Evolutionary conservation across 2,797 vertebrate species (phyloP), one percentile per base, ranked within the genome.

Genomic region (Hirundo rustica): DNA sequence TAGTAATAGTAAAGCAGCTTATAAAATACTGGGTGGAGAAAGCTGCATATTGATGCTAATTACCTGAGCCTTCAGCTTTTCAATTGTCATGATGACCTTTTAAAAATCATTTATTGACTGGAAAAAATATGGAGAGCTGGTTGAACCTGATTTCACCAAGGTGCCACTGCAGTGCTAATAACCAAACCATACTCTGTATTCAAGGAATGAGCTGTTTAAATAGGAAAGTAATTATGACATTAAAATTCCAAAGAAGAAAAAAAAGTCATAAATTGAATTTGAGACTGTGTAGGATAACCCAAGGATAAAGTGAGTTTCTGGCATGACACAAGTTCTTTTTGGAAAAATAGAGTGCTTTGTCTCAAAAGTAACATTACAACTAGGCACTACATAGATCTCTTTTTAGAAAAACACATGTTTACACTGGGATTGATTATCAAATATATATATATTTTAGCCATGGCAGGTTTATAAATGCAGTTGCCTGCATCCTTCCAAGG

Each of bases 31-130:
- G 76, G 42, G 27, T 76, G 42, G 67, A 30, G 72, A 91, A 89
- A 92, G 34, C 26, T 85, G 68, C n/a, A 75, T 68, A 77, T 36
- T 89, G 54, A 64, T 62, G 66, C 58, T 78, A 89, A 96, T 78
- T 83, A 91, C 36, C 61, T 26, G 25, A 88, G 79, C 40, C 85
- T 91, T 92, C 82, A 83, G 79, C 73, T 88, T 85, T 68, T 83
- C 85, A 88, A 23, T 93, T 89, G 70, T 42, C 79, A 91, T 36
- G 40, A 83, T 58, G 73, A 94, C 79, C 88, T 95, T 88, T 71
- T 74, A 83, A 95, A 90, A 93, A 83, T 72, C 27, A 88, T 84
- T 88, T 91, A 80, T 80, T 81, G 66, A 61, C 85, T 88, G 51
- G 84, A 74, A 94, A 82, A 95, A 74, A 45, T 60, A 89, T 0